Evolutionary conservation across 1,140 invertebrate species (phyloP).

Genomic region (Heliconius hermathena): DNA sequence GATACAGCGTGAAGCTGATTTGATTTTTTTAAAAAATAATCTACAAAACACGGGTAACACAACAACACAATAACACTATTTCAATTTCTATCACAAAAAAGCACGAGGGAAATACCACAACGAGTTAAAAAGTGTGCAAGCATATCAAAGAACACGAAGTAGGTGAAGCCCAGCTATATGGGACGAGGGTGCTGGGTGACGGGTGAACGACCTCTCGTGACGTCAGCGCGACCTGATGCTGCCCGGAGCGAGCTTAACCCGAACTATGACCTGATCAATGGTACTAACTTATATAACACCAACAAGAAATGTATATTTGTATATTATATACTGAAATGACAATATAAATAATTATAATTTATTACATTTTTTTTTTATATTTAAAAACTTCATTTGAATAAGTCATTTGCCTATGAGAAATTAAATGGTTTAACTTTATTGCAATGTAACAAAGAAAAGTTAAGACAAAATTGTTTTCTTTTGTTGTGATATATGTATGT

Average conservation of each 20-base stretch:
- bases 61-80: background rate
- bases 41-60: background rate
- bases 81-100: background rate
- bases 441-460: too few species aligned
- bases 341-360: background rate
- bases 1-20: too few species aligned
- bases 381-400: background rate
- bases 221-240: slow-evolving; percentile 77
- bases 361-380: background rate
- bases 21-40: background rate
- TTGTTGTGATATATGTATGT: too few species aligned
- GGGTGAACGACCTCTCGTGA: slow-evolving; percentile 69
- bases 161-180: slow-evolving; percentile 59
- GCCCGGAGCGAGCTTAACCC: slow-evolving; percentile 71
- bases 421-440: too few species aligned
- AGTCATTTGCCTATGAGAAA: background rate
- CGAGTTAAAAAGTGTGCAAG: slow-evolving; percentile 5
- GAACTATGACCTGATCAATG: slow-evolving; percentile 70
- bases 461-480: too few species aligned
- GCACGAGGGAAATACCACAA: background rate
- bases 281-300: slow-evolving; percentile 9
- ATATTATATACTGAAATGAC: background rate
- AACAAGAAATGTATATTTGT: background rate
- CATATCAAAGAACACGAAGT: slow-evolving; percentile 37
- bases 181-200: slow-evolving; percentile 51